Evolutionary conservation across 2,888 invertebrate species (phyloP).

Genomic region (Drosophila multiciliata): DNA sequence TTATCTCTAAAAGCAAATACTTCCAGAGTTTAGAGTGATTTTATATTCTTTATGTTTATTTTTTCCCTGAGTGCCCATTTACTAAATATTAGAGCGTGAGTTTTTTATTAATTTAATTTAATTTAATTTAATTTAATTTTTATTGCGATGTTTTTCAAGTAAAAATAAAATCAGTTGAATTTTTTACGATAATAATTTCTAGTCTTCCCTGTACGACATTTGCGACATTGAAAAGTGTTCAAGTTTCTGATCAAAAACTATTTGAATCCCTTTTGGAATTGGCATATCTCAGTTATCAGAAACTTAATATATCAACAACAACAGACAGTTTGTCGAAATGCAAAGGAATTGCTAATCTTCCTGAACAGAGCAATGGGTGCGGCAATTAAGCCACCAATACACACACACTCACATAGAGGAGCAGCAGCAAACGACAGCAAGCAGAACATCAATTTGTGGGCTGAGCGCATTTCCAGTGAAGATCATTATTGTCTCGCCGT

Average conservation of each 20-base stretch:
- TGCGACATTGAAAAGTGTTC: background rate
- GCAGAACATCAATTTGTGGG: constrained; percentile 19
- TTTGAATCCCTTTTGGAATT: background rate
- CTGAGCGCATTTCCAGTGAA: constrained; percentile 69
- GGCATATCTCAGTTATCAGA: background rate
- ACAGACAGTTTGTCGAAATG: constrained; percentile 35
- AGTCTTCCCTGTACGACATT: background rate
- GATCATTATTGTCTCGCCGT: constrained; percentile 76
- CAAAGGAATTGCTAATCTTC: constrained; percentile 53
- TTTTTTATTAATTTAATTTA: too few species aligned
- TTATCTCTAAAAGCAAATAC: background rate
- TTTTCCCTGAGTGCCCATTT: too few species aligned
- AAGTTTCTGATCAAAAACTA: background rate
- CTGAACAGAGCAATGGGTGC: constrained; percentile 65
- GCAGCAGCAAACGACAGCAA: constrained; percentile 5
- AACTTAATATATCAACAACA: constrained; percentile 7
- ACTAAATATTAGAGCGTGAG: too few species aligned
- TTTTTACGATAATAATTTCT: background rate
- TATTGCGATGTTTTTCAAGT: too few species aligned
- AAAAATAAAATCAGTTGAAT: background rate
- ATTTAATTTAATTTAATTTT: too few species aligned
- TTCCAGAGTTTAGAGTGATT: too few species aligned
- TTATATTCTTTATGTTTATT: too few species aligned
- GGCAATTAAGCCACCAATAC: constrained; percentile 76
- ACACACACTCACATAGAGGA: background rate